phyloP scores from a whole-genome alignment of 2,113 vertebrate genomes.

The Salvelinus fontinalis region DNA sequence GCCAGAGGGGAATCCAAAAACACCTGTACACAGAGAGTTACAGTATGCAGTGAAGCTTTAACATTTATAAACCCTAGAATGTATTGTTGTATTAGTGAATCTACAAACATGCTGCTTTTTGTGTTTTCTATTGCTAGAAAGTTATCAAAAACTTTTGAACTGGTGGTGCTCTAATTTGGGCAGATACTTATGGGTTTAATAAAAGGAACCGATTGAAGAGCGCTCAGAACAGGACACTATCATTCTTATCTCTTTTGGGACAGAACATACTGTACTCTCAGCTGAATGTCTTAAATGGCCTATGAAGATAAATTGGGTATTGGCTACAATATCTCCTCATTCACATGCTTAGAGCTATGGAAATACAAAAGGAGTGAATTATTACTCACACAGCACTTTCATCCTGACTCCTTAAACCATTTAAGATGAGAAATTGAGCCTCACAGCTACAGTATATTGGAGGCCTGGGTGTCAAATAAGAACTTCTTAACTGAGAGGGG shows the following conservation, averaged over 20 bases:
- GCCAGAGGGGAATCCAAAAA: too few species aligned
- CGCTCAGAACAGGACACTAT: not conserved
- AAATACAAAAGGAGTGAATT: constrained; percentile 4
- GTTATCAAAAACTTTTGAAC: too few species aligned
- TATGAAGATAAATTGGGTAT: not conserved
- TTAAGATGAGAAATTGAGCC: constrained; percentile 8
- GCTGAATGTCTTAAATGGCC: not conserved
- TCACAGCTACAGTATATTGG: constrained; percentile 3
- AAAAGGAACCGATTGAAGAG: not conserved
- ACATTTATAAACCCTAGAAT: too few species aligned
- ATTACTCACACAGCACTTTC: constrained; percentile 15
- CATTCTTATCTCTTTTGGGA: constrained; percentile 1
- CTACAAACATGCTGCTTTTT: too few species aligned
- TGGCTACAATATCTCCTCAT: constrained; percentile 9
- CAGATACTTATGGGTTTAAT: too few species aligned
- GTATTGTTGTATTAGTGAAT: too few species aligned
- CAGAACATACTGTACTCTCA: not conserved
- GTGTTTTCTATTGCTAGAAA: too few species aligned
- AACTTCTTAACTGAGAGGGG: not conserved
- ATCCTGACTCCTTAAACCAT: constrained; percentile 3
- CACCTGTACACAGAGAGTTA: too few species aligned
- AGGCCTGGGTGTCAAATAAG: not conserved
- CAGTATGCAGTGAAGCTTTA: too few species aligned
- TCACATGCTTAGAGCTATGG: constrained; percentile 11
- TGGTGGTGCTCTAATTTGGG: too few species aligned